These are phyloP conservation scores for Brienomyrus longianalis DNA, from an alignment of 2,113 vertebrate species.

Conservation along the genomic window DNA sequence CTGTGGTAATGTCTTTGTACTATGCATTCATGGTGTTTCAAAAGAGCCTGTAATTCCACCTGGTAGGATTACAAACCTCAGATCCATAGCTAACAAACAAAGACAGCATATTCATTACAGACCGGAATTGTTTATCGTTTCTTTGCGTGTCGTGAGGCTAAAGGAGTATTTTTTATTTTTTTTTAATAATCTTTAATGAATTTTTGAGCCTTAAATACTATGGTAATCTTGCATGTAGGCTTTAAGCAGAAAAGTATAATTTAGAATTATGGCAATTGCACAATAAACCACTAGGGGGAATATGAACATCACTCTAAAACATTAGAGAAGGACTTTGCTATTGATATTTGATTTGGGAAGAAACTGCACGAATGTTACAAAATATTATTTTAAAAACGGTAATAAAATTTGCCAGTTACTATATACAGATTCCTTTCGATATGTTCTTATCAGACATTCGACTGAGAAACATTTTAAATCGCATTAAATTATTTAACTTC, in stretches of 20 bases:
- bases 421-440: background rate
- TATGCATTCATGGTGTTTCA: background rate
- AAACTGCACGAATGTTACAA: background rate
- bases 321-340: background rate
- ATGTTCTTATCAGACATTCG: background rate
- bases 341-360: background rate
- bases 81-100: background rate
- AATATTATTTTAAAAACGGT: background rate
- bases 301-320: background rate
- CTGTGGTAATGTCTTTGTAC: background rate
- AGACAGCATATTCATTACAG: background rate
- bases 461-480: background rate
- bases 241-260: background rate
- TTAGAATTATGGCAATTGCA: background rate
- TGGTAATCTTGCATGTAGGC: background rate
- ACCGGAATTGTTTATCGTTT: background rate
- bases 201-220: background rate
- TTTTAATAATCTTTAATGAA: background rate
- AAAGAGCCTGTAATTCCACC: background rate
- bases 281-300: background rate
- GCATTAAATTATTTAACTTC: background rate
- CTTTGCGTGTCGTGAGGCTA: background rate
- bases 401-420: background rate
- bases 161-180: background rate
- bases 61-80: background rate